Conservation (phyloP, 2,113 vertebrate species). For the Lepus timidus region DNA sequence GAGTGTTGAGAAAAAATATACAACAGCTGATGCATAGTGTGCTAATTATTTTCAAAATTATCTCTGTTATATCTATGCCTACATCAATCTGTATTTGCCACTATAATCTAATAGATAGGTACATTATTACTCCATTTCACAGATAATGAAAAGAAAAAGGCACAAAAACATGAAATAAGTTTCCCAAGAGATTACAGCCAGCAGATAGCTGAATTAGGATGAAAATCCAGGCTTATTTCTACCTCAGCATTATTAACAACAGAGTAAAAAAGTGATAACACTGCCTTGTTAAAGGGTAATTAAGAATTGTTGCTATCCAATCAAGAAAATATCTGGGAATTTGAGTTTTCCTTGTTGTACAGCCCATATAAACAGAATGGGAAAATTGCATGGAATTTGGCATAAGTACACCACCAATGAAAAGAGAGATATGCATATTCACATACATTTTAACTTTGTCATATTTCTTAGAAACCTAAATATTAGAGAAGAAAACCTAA, state of each 20-base stretch:
- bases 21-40: not conserved
- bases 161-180: not conserved
- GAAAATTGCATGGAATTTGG: not conserved
- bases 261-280: not conserved
- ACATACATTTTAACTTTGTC: not conserved
- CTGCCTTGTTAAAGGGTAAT: not conserved
- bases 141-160: not conserved
- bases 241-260: not conserved
- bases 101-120: not conserved
- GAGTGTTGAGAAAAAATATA: not conserved
- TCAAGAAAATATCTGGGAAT: not conserved
- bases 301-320: not conserved
- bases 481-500: not conserved
- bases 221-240: not conserved
- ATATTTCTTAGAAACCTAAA: slow-evolving; percentile 13
- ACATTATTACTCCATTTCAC: not conserved
- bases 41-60: not conserved
- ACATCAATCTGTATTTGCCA: too few species aligned
- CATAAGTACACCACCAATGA: not conserved
- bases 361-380: not conserved
- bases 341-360: not conserved
- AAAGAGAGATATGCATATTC: not conserved
- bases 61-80: not conserved
- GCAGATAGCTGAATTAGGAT: not conserved
- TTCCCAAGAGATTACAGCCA: not conserved